Percentiles rank a stretch among this genome's conserved stretches.
Evolutionary conservation across 2,797 vertebrate species (phyloP).

Genomic region (Galaxias olidus): DNA sequence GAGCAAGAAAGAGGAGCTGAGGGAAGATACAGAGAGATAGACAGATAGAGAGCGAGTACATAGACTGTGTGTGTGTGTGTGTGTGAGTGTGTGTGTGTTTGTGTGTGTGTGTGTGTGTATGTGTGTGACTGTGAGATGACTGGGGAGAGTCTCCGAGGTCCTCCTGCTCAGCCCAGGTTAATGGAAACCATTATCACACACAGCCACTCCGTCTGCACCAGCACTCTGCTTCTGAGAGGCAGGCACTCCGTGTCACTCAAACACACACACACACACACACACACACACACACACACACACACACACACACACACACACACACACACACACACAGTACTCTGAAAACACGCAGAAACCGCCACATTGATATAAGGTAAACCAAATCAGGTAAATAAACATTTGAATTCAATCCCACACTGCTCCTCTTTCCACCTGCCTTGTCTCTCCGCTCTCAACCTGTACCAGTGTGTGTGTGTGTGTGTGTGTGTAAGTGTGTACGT

Average conservation of each 20-base stretch:
- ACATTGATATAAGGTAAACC: no score
- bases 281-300: slow-evolving; percentile 3
- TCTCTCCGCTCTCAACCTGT: slow-evolving; percentile 4
- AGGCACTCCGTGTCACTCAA: not conserved
- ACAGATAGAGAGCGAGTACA: no score
- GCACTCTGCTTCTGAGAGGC: slow-evolving; percentile 56
- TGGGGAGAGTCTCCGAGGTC: slow-evolving; percentile 68
- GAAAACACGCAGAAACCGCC: no score
- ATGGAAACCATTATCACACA: slow-evolving; percentile 77
- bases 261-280: slow-evolving; percentile 8
- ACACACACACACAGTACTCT: not conserved
- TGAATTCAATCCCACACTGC: not conserved
- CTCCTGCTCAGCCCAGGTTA: slow-evolving; percentile 69
- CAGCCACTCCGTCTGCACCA: slow-evolving; percentile 67
- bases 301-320: slow-evolving; percentile 5
- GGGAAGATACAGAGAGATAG: no score
- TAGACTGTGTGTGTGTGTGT: no score
- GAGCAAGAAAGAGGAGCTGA: no score
- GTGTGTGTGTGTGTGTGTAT: slow-evolving; percentile 28
- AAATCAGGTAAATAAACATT: no score
- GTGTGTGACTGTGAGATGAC: slow-evolving; percentile 50
- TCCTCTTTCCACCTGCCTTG: slow-evolving; percentile 22
- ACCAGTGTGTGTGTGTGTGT: not conserved
- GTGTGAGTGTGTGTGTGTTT: slow-evolving; percentile 23
- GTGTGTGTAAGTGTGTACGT: no score